Evolutionary conservation across 2,797 vertebrate species (phyloP).

Genomic region (Miichthys miiuy): DNA sequence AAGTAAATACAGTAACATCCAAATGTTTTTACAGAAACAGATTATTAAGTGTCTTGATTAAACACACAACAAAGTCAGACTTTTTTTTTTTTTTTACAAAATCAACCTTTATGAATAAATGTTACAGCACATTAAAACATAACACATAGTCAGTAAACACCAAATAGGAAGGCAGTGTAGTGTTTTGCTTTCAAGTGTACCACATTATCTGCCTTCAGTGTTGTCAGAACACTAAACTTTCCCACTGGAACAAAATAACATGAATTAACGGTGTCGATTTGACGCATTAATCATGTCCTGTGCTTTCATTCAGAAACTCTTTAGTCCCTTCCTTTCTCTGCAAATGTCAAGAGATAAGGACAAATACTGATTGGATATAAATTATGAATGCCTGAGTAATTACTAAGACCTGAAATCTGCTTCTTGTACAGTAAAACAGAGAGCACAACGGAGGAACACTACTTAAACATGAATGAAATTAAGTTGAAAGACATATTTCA

Average conservation of each 20-base stretch:
- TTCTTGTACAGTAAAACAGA: conserved; percentile 33
- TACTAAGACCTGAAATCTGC: conserved; percentile 48
- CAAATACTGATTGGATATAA: conserved; percentile 45
- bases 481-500: conserved; percentile 35
- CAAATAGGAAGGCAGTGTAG: conserved; percentile 42
- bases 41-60: not conserved
- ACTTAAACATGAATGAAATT: conserved; percentile 32
- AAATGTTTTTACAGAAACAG: not conserved
- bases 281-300: conserved; percentile 36
- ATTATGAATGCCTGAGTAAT: conserved; percentile 58
- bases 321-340: conserved; percentile 24
- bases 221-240: conserved; percentile 11
- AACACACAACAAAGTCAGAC: conserved; percentile 12
- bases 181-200: conserved; percentile 62
- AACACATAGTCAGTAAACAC: conserved; percentile 50
- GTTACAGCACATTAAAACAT: conserved; percentile 51
- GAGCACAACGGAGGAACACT: conserved; percentile 7
- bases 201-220: conserved; percentile 46
- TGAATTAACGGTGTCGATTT: not conserved
- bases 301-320: conserved; percentile 54
- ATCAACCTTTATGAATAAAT: conserved; percentile 55
- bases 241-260: not conserved
- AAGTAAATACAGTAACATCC: not conserved
- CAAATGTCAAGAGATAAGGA: conserved; percentile 33
- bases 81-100: conserved; percentile 35